Conservation (phyloP, 2,888 invertebrate genomes). For the Altica lythri region DNA sequence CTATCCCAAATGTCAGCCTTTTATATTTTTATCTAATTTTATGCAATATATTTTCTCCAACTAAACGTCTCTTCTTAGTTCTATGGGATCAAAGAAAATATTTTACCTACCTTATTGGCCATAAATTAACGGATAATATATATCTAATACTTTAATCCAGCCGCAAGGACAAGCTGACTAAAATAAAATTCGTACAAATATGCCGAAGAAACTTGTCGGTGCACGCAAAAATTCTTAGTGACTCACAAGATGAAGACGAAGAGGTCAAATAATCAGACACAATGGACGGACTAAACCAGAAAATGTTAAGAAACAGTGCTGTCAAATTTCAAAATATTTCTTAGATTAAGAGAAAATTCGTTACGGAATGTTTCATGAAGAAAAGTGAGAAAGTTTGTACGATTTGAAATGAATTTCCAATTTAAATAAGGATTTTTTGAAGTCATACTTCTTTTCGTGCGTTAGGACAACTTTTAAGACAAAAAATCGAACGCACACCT, state of each 20-base stretch:
- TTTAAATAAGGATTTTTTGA: background rate
- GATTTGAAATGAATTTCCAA: background rate
- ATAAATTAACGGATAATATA: background rate
- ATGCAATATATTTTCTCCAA: too few species aligned
- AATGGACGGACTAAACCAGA: background rate
- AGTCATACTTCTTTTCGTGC: background rate
- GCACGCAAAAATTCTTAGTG: background rate
- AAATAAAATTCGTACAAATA: background rate
- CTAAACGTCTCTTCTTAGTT: too few species aligned
- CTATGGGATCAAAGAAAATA: too few species aligned
- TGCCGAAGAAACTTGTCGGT: background rate
- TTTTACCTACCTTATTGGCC: too few species aligned
- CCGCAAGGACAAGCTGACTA: background rate
- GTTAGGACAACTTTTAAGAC: too few species aligned
- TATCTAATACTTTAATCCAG: constrained; percentile 5
- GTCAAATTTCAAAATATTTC: too few species aligned
- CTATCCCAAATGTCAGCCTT: too few species aligned
- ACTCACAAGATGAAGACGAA: background rate
- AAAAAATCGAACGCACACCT: too few species aligned
- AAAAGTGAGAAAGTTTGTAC: too few species aligned
- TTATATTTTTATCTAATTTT: too few species aligned
- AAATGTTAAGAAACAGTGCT: background rate
- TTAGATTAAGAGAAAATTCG: too few species aligned
- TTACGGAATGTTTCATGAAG: too few species aligned
- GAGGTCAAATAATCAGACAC: background rate